Evolutionary conservation across 2,888 invertebrate genomes (phyloP).

Genomic region (Auanema freiburgensis): DNA sequence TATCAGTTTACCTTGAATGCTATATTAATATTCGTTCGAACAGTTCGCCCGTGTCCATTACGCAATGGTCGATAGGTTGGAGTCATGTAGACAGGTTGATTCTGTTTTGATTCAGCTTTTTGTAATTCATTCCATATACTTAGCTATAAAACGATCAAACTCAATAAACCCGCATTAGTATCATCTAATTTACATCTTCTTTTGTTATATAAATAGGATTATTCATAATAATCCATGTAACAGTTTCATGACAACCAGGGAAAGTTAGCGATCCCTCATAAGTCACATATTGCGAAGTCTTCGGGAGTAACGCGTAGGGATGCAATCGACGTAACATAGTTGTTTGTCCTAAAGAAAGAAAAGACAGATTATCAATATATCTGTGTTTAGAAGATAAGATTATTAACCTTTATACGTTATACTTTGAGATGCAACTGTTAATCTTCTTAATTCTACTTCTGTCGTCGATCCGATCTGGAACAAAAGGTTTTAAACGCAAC

Average conservation of each 20-base stretch:
- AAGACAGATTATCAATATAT: background rate
- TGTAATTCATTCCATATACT: constrained; percentile 62
- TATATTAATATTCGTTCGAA: constrained; percentile 95
- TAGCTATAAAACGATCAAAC: constrained; percentile 46
- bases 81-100: constrained; percentile 71
- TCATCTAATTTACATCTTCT: constrained; percentile 77
- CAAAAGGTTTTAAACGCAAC: background rate
- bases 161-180: background rate
- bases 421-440: constrained; percentile 88
- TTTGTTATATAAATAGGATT: constrained; percentile 94
- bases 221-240: constrained; percentile 96
- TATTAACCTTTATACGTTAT: constrained; percentile 76
- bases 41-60: constrained; percentile 86
- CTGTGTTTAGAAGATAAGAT: background rate
- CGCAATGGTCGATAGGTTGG: constrained; percentile 82
- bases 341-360: constrained; percentile 29
- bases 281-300: constrained; percentile 91
- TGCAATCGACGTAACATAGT: constrained; percentile 83
- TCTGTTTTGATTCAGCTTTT: constrained; percentile 53
- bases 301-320: constrained; percentile 83
- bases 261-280: constrained; percentile 66
- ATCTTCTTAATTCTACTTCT: constrained; percentile 84
- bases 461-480: constrained; percentile 84
- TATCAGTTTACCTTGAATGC: constrained; percentile 28
- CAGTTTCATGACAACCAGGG: constrained; percentile 91